Evolutionary conservation across 64 coral and sea anemone genomes (phyloP), one percentile per base, ranked within the genome.

Genomic region (Actinia tenebrosa): DNA sequence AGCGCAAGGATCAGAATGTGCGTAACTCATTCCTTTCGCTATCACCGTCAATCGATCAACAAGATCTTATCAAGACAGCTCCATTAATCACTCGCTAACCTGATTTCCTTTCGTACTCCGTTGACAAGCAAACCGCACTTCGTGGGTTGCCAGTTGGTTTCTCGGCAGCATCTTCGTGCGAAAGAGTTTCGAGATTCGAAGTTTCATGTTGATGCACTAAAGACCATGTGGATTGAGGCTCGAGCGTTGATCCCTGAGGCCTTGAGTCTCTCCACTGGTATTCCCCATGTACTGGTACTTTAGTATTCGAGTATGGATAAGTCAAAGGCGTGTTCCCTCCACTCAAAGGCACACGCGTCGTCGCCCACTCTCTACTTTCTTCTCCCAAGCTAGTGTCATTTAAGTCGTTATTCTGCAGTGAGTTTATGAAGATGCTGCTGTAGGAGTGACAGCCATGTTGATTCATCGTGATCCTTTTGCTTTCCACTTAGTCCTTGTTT

Each of bases 31-130:
- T 37, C 30, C 30, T 0, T 66, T 5, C 17, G 17, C 3, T 75
- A 9, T 42, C 26, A 75, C 42, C 69, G 69, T 75, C n/a, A 75
- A 75, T 75, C 69, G n/a, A 75, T 75, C 25, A 75, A 75, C 69
- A 75, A 75, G 69, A 0, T 75, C 26, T 75, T 75, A 75, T 75
- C 69, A 75, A 75, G 69, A 75, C 69, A 75, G 69, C 69, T 75
- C 69, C 69, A 75, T 75, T 75, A 75, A 75, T 75, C 69, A 75
- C 42, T 75, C 69, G 6, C 69, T 75, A 75, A 75, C 69, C 69
- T 75, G 69, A 75, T 75, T 75, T 75, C 69, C 69, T 75, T 75
- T 30, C 69, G 13, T 27, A 75, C 1, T 75, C 26, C 69, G 10
- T 75, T 75, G 69, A 75, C 69, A 75, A 75, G 26, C 11, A 16